phyloP scores from a whole-genome alignment of 2,888 invertebrate genomes.

The Diploptera punctata region DNA sequence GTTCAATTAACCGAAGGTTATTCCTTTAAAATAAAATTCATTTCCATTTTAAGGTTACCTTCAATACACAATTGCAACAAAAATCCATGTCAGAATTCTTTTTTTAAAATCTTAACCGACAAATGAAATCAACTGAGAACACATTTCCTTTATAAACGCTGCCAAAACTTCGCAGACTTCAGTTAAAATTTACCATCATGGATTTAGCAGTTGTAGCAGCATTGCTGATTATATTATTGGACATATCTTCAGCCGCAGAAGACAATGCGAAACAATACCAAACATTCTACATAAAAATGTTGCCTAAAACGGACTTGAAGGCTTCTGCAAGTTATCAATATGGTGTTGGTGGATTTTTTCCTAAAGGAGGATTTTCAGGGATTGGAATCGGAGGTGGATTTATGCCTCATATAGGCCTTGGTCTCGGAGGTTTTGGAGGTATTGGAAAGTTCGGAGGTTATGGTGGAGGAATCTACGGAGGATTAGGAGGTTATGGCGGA shows the following conservation, averaged over 20 bases:
- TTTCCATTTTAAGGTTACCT: neutral
- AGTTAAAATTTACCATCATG: too few species aligned
- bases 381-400: too few species aligned
- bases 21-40: neutral
- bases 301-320: neutral
- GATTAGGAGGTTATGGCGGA: neutral
- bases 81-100: neutral
- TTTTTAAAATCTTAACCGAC: neutral
- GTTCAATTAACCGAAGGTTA: neutral
- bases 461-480: neutral
- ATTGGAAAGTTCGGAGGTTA: neutral
- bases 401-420: too few species aligned
- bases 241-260: neutral
- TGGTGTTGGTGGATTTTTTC: neutral
- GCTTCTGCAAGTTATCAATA: neutral
- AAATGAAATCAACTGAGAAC: neutral
- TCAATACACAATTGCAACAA: neutral
- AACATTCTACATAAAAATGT: too few species aligned
- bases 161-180: too few species aligned
- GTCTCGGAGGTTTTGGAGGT: neutral
- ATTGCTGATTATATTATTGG: neutral
- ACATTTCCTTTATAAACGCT: too few species aligned
- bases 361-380: slow-evolving; percentile 14
- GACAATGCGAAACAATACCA: neutral
- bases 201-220: neutral